Conservation (phyloP, 2,888 invertebrate species). For the Agrypnus murinus region DNA sequence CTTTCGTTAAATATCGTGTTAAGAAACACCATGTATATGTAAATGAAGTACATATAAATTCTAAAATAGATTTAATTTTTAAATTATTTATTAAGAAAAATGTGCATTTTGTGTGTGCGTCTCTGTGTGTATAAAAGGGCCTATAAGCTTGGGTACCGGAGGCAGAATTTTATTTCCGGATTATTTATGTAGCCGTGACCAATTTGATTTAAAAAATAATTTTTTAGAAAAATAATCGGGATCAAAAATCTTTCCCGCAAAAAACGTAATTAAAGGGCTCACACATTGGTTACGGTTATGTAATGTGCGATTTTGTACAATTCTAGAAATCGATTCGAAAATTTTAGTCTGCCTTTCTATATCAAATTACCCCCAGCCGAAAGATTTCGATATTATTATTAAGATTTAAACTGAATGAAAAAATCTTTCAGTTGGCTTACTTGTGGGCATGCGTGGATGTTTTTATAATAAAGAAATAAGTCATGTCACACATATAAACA, state of each 20-base stretch:
- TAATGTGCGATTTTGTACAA: constrained; percentile 48
- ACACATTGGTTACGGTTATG: constrained; percentile 58
- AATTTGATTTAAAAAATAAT: constrained; percentile 51
- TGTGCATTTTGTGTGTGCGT: constrained; percentile 53
- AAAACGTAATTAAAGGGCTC: constrained; percentile 59
- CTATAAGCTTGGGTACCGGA: constrained; percentile 45
- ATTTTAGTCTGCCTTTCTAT: constrained; percentile 48
- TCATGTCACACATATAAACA: constrained; percentile 61
- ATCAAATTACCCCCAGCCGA: constrained; percentile 57
- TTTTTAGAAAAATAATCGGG: constrained; percentile 24
- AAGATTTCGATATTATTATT: constrained; percentile 39
- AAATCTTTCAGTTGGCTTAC: constrained; percentile 54
- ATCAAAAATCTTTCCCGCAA: constrained; percentile 43
- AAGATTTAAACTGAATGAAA: no score
- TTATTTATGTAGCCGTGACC: constrained; percentile 52
- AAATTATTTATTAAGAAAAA: constrained; percentile 62
- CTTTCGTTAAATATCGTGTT: constrained; percentile 34
- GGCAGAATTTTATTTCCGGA: constrained; percentile 37
- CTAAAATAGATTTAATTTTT: constrained; percentile 56
- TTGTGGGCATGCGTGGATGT: constrained; percentile 59
- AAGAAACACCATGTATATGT: constrained; percentile 42
- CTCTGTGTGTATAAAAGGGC: constrained; percentile 48
- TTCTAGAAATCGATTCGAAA: constrained; percentile 47
- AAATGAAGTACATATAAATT: constrained; percentile 57
- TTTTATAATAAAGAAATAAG: constrained; percentile 63